Conservation (phyloP, 1,140 invertebrate species). For the Brachionus rotundiformis region DNA sequence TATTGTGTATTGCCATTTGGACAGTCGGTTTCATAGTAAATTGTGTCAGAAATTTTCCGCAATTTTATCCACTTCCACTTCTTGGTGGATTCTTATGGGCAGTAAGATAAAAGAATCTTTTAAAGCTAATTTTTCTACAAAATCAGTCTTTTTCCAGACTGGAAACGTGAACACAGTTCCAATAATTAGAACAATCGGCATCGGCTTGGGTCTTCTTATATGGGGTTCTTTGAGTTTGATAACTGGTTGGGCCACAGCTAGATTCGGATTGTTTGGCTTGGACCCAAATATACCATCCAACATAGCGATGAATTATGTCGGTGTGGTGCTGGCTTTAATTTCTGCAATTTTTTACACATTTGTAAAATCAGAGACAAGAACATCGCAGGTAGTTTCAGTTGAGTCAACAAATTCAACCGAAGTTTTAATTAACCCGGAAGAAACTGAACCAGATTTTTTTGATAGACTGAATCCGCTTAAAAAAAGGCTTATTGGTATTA, state of each 20-base stretch:
- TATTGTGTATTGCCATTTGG: constrained; percentile 60
- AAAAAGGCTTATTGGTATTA: constrained; percentile 40
- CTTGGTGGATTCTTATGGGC: constrained; percentile 61
- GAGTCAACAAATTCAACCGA: neutral
- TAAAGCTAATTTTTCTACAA: neutral
- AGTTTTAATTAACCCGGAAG: neutral
- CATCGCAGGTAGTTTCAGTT: neutral
- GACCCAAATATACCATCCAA: constrained; percentile 19
- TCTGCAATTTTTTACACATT: constrained; percentile 43
- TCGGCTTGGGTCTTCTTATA: constrained; percentile 64
- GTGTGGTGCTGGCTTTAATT: constrained; percentile 20
- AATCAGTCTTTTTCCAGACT: constrained; percentile 28
- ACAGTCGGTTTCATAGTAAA: constrained; percentile 58
- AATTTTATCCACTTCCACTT: constrained; percentile 61
- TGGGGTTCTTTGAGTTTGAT: constrained; percentile 64
- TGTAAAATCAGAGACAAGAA: constrained; percentile 34
- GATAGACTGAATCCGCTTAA: neutral
- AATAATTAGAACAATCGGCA: constrained; percentile 64
- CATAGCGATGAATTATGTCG: neutral
- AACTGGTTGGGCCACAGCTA: constrained; percentile 57
- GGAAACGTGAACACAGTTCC: constrained; percentile 64
- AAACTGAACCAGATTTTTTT: neutral
- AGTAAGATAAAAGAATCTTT: neutral
- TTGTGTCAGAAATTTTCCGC: constrained; percentile 54
- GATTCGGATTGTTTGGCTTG: constrained; percentile 46